phyloP scores from a whole-genome alignment of 30 jellyfish, hydroid and myxozoan genomes.

The Catostylus mosaicus region DNA sequence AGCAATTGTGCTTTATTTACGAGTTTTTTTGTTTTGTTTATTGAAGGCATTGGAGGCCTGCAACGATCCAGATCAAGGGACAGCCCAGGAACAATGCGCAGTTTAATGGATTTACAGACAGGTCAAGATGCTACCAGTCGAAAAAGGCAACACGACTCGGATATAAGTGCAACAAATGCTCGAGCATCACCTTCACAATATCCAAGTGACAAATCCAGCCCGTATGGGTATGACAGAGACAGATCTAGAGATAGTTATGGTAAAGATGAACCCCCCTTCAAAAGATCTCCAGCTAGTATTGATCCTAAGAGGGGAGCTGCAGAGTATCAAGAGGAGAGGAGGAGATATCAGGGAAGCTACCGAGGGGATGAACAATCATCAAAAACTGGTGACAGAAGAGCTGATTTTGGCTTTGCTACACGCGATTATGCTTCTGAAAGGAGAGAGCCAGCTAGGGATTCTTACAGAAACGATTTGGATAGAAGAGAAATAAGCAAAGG shows the following conservation, averaged over 20 bases:
- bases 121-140: not conserved
- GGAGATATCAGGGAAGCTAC: conserved; percentile 34
- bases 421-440: not conserved
- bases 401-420: conserved; percentile 9
- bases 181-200: not conserved
- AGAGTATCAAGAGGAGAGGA: conserved; percentile 25
- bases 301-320: conserved; percentile 28
- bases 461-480: not conserved
- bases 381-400: conserved; percentile 15
- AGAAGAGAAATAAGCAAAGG: not conserved
- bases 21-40: not conserved
- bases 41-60: not conserved
- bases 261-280: conserved; percentile 34
- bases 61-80: conserved; percentile 26
- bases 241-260: conserved; percentile 9
- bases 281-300: conserved; percentile 8
- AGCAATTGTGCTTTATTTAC: not conserved
- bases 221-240: not conserved
- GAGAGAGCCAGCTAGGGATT: conserved; percentile 1
- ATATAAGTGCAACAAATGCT: not conserved
- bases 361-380: not conserved
- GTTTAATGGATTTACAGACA: conserved; percentile 14
- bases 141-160: conserved; percentile 19
- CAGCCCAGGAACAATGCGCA: not conserved
- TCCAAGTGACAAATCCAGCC: not conserved